Conservation (phyloP, 2,113 vertebrate genomes). For the Corythaeola cristata region DNA sequence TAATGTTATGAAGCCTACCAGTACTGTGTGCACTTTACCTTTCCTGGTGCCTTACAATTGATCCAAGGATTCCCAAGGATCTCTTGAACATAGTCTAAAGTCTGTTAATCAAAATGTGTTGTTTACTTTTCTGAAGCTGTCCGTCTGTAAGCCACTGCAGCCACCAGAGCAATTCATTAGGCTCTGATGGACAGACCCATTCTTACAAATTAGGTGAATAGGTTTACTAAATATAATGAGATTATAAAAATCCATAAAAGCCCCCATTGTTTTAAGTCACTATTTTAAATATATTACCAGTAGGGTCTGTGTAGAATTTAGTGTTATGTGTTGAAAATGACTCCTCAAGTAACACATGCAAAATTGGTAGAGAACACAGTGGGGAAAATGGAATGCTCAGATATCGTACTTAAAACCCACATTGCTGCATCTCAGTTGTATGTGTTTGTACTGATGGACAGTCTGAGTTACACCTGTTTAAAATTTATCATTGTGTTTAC, state of each 20-base stretch:
- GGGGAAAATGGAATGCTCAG: rapidly evolving
- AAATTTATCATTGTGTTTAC: neutral
- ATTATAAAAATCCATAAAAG: neutral
- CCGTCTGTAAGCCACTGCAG: neutral
- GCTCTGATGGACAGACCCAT: neutral
- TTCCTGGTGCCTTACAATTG: neutral
- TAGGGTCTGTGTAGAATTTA: neutral
- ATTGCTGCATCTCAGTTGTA: neutral
- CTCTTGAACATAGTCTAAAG: neutral
- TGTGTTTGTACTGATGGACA: neutral
- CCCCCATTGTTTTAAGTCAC: neutral
- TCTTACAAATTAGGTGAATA: neutral
- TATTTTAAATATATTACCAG: neutral
- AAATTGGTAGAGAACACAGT: neutral
- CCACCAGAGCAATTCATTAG: neutral
- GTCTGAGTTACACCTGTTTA: rapidly evolving
- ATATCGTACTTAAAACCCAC: neutral
- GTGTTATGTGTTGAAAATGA: neutral
- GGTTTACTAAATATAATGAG: neutral
- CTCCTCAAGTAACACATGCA: neutral
- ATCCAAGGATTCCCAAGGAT: neutral
- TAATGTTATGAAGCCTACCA: neutral
- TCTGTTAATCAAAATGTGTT: neutral
- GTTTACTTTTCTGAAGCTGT: neutral
- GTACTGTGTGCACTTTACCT: rapidly evolving